Conservation (phyloP, 2,797 vertebrate genomes). For the Phoeniculus purpureus region DNA sequence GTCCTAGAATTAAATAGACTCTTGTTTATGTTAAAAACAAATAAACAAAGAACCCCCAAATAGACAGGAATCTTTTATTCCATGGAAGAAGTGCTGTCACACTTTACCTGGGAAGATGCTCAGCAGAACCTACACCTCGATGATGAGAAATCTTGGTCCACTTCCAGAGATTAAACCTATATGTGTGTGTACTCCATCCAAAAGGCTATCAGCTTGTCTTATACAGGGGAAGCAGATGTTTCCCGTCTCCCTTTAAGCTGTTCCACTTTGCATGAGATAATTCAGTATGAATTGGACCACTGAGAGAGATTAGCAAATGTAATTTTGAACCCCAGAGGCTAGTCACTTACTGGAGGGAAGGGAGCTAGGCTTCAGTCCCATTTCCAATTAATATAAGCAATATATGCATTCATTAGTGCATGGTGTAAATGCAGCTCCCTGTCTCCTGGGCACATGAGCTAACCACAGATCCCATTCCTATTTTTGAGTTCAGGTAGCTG, state of each 20-base stretch:
- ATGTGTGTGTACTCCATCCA: background rate
- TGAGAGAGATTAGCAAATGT: slow-evolving; percentile 38
- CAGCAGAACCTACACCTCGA: background rate
- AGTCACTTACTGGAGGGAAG: slow-evolving; percentile 4
- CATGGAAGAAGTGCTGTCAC: background rate
- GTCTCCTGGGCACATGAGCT: background rate
- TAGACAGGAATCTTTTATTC: background rate
- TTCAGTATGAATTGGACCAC: slow-evolving; percentile 34
- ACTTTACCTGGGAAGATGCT: background rate
- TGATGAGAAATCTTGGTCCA: background rate
- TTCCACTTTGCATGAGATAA: slow-evolving; percentile 9
- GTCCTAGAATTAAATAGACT: background rate
- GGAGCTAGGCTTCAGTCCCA: slow-evolving; percentile 5
- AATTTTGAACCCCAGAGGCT: slow-evolving; percentile 43
- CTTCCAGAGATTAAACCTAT: background rate
- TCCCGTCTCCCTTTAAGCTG: background rate
- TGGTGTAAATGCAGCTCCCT: background rate
- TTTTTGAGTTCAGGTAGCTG: background rate
- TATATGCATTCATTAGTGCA: background rate
- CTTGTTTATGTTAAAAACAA: background rate
- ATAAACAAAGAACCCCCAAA: rapidly evolving
- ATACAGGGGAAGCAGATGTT: background rate
- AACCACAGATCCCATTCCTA: background rate
- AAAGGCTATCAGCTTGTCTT: background rate
- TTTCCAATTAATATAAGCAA: slow-evolving; percentile 30